A percentile compares a stretch with the other conserved stretches of the same genome.
phyloP scores from a whole-genome alignment of 2,888 invertebrate species.

The Strigamia crassipes region DNA sequence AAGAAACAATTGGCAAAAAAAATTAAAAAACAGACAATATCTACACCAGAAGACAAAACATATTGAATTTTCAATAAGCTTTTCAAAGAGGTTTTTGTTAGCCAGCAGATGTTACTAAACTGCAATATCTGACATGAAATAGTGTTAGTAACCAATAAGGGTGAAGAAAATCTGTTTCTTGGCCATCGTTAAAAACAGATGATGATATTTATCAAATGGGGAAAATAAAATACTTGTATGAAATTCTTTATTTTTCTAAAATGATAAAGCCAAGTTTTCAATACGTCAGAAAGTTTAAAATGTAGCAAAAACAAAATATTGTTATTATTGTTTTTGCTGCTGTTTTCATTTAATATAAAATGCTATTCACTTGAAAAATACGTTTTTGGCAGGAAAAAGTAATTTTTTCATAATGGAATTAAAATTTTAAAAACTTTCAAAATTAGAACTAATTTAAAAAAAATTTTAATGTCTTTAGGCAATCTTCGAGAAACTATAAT shows the following conservation, averaged over 20 bases:
- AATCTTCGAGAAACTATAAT: no score
- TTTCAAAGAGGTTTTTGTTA: not conserved
- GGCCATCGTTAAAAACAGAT: not conserved
- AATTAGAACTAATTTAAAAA: no score
- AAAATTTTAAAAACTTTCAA: no score
- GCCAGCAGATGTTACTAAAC: not conserved
- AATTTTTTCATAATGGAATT: no score
- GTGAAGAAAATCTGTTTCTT: not conserved
- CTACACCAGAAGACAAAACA: not conserved
- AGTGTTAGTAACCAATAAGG: not conserved
- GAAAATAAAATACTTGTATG: not conserved
- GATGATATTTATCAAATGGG: not conserved
- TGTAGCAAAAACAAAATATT: not conserved
- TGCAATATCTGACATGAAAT: not conserved
- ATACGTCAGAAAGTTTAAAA: not conserved
- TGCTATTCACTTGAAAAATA: no score
- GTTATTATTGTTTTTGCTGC: no score
- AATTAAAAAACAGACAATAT: not conserved
- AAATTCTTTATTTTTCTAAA: not conserved
- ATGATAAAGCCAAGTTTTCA: not conserved
- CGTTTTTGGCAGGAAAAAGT: no score
- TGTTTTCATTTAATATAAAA: no score
- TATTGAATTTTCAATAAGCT: slow-evolving; percentile 25
- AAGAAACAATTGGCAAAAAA: no score
- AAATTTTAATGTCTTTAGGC: no score